A percentile compares a stretch with the other conserved stretches of the same genome.
phyloP scores from a whole-genome alignment of 2,888 invertebrate genomes.

The Pteria penguin region DNA sequence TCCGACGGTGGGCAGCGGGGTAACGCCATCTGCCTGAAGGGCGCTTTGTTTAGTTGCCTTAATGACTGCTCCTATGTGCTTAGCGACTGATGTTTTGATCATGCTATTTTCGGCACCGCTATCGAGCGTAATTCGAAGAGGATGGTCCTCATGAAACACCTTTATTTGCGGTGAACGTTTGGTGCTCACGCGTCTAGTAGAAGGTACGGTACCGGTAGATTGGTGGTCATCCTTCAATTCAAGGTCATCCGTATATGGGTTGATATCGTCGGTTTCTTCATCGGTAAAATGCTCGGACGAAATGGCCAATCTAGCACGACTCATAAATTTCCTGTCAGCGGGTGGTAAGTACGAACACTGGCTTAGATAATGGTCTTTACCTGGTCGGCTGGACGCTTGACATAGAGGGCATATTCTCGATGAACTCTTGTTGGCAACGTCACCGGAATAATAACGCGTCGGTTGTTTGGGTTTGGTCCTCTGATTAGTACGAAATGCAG shows the following conservation, averaged over 20 bases:
- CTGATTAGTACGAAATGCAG: conserved; percentile 11
- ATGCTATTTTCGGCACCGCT: too few relatives aligned
- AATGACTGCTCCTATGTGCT: conserved; percentile 35
- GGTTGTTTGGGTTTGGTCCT: neutral
- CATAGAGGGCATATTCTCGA: conserved; percentile 45
- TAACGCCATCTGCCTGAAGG: conserved; percentile 19
- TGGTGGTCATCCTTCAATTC: too few relatives aligned
- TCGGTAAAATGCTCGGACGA: too few relatives aligned
- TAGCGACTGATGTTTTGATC: conserved; percentile 37
- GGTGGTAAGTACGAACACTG: conserved; percentile 47
- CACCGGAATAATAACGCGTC: too few relatives aligned
- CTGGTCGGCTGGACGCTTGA: conserved; percentile 46
- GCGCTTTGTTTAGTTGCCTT: conserved; percentile 14
- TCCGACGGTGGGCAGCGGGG: conserved; percentile 17
- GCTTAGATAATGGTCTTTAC: conserved; percentile 45
- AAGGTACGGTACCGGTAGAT: too few relatives aligned
- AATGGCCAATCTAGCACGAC: conserved; percentile 8
- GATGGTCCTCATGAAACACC: too few relatives aligned
- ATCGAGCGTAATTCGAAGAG: too few relatives aligned
- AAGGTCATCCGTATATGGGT: too few relatives aligned
- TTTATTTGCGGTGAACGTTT: too few relatives aligned
- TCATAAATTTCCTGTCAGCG: conserved; percentile 45
- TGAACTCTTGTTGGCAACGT: too few relatives aligned
- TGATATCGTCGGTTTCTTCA: too few relatives aligned
- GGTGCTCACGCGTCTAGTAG: too few relatives aligned